Conservation (phyloP, 2,888 invertebrate genomes). For the Prostheceraeus crozeri region DNA sequence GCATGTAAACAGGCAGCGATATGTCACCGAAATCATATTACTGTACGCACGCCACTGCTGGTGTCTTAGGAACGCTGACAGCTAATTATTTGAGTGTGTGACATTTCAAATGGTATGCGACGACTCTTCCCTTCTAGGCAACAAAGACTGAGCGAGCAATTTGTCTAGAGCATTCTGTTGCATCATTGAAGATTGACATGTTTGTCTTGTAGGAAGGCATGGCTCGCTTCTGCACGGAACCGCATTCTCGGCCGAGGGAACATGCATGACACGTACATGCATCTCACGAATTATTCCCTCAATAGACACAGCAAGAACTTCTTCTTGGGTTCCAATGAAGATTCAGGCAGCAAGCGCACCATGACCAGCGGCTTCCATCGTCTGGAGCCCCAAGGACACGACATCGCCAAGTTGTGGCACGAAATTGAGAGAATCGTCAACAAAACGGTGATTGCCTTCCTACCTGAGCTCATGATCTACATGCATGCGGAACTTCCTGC, state of each 20-base stretch:
- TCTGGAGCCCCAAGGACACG: constrained; percentile 50
- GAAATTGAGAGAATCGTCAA: constrained; percentile 57
- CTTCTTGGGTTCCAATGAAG: constrained; percentile 52
- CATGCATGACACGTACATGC: constrained; percentile 57
- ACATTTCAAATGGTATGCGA: too few relatives aligned
- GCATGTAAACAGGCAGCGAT: too few relatives aligned
- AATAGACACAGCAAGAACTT: constrained; percentile 58
- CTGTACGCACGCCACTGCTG: too few relatives aligned
- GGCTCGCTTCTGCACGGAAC: constrained; percentile 59
- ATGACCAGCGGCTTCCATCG: constrained; percentile 57
- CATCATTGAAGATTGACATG: too few relatives aligned
- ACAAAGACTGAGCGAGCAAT: too few relatives aligned
- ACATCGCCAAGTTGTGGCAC: constrained; percentile 55
- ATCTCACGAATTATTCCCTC: constrained; percentile 60
- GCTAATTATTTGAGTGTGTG: too few relatives aligned
- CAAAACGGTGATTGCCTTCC: constrained; percentile 58
- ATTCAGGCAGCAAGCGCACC: constrained; percentile 58
- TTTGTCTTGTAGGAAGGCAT: constrained; percentile 57
- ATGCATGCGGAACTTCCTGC: constrained; percentile 49
- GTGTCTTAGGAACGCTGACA: too few relatives aligned
- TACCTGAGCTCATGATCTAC: constrained; percentile 58
- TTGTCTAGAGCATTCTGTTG: too few relatives aligned
- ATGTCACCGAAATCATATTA: too few relatives aligned
- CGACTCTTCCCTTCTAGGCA: too few relatives aligned
- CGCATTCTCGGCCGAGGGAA: constrained; percentile 58